These are phyloP conservation scores for Eulimnadia texana DNA, from an alignment of 1,140 invertebrate species.

Conservation along the genomic window DNA sequence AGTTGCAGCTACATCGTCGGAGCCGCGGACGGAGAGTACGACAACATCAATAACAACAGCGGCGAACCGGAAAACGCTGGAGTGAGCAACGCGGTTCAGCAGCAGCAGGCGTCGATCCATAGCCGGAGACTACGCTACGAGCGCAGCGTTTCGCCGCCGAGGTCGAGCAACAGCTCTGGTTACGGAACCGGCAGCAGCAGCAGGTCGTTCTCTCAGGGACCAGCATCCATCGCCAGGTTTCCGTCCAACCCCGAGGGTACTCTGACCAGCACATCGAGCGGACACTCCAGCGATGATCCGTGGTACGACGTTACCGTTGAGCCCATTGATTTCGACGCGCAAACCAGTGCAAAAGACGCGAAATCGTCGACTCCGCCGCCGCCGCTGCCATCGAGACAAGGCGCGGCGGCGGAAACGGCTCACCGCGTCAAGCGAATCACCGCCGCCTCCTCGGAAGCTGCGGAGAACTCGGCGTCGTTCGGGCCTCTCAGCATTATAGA, in stretches of 20 bases:
- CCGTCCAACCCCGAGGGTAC: slow-evolving; percentile 29
- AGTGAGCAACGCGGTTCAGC: slow-evolving; percentile 19
- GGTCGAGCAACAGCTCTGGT: slow-evolving; percentile 64
- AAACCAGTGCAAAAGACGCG: slow-evolving; percentile 20
- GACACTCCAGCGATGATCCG: slow-evolving; percentile 45
- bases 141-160: slow-evolving; percentile 60
- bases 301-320: slow-evolving; percentile 43
- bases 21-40: slow-evolving; percentile 53
- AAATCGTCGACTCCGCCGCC: slow-evolving; percentile 30
- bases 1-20: slow-evolving; percentile 49
- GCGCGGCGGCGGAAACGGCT: slow-evolving; percentile 7
- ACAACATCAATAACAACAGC: slow-evolving; percentile 37
- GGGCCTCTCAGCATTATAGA: slow-evolving; percentile 1
- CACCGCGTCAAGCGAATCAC: slow-evolving; percentile 3
- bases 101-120: slow-evolving; percentile 19
- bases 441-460: not conserved
- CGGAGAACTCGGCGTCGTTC: not conserved
- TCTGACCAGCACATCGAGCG: slow-evolving; percentile 45
- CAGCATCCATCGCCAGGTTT: slow-evolving; percentile 31
- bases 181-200: slow-evolving; percentile 67
- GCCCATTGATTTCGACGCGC: slow-evolving; percentile 19
- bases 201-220: slow-evolving; percentile 42
- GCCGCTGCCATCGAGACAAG: slow-evolving; percentile 35
- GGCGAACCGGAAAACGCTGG: slow-evolving; percentile 23
- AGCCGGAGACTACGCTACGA: slow-evolving; percentile 35